A percentile compares a stretch with the other conserved stretches of the same genome.
phyloP scores from a whole-genome alignment of 2,113 vertebrate genomes.

The Labrus mixtus region DNA sequence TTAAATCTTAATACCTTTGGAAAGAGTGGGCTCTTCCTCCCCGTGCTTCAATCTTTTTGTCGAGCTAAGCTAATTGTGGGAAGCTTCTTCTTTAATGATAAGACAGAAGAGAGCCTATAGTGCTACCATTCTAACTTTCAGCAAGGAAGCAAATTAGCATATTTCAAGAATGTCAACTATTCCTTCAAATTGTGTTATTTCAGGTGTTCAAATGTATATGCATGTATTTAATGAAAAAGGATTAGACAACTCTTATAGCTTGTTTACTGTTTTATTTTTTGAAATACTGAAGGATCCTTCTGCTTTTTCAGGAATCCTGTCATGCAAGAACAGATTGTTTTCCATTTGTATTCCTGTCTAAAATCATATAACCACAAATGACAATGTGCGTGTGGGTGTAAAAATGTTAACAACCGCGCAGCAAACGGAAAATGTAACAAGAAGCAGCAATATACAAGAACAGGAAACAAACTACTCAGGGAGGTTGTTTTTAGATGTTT shows the following conservation, averaged over 20 bases:
- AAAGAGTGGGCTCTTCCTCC: too few relatives aligned
- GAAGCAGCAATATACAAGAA: slow-evolving; percentile 6
- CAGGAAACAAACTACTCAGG: slow-evolving; percentile 17
- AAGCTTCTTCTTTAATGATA: not conserved
- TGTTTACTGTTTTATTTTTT: not conserved
- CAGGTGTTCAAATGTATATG: not conserved
- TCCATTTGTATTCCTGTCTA: slow-evolving; percentile 32
- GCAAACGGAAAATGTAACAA: slow-evolving; percentile 41
- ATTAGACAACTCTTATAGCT: not conserved
- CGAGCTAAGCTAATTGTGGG: slow-evolving; percentile 9
- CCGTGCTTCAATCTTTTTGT: not conserved
- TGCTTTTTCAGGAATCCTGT: slow-evolving; percentile 15
- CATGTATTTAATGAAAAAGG: not conserved
- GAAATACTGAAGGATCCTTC: not conserved
- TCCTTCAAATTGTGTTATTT: not conserved
- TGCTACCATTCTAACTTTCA: not conserved
- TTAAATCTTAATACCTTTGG: too few relatives aligned
- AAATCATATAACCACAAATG: slow-evolving; percentile 26
- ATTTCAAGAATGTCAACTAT: not conserved
- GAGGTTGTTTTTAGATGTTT: slow-evolving; percentile 40
- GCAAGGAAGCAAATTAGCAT: not conserved
- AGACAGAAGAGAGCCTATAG: too few relatives aligned
- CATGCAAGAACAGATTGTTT: slow-evolving; percentile 36
- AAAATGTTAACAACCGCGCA: slow-evolving; percentile 32
- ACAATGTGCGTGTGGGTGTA: slow-evolving; percentile 31